A percentile compares a stretch with the other conserved stretches of the same genome.
phyloP scores from a whole-genome alignment of 2,797 vertebrate species.

The Xenentodon cancila region DNA sequence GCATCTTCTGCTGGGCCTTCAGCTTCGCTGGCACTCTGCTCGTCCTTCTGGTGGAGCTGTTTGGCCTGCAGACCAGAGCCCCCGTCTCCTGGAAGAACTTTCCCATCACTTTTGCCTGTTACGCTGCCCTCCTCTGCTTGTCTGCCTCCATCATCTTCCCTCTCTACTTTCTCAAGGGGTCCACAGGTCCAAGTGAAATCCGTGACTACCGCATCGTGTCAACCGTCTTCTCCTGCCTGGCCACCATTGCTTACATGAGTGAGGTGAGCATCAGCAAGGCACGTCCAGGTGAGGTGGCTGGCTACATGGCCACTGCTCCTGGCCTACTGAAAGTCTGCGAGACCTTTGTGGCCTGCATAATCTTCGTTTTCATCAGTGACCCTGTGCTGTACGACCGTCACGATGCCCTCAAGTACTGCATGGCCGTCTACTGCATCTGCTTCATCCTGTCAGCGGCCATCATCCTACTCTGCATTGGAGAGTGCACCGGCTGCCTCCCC shows the following conservation, averaged over 20 bases:
- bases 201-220: constrained; percentile 80
- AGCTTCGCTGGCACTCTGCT: constrained; percentile 87
- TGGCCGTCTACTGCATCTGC: constrained; percentile 91
- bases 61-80: constrained; percentile 82
- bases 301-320: constrained; percentile 92
- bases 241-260: constrained; percentile 85
- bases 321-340: constrained; percentile 91
- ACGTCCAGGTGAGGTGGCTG: constrained; percentile 87
- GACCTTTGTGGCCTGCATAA: constrained; percentile 91
- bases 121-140: constrained; percentile 88
- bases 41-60: constrained; percentile 87
- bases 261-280: constrained; percentile 91
- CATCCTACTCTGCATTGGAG: constrained; percentile 88
- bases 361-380: constrained; percentile 87
- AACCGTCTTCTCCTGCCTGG: constrained; percentile 87
- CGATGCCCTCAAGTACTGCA: constrained; percentile 84
- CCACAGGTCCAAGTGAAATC: neutral
- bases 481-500: constrained; percentile 88
- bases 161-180: constrained; percentile 81
- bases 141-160: constrained; percentile 91
- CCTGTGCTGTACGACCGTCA: constrained; percentile 71
- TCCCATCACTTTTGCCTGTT: constrained; percentile 92
- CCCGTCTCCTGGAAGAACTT: constrained; percentile 93
- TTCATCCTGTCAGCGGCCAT: constrained; percentile 88
- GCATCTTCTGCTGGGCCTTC: constrained; percentile 93